These are phyloP conservation scores for Ypsolopha sequella DNA, from an alignment of 2,888 invertebrate genomes.

Conservation along the genomic window DNA sequence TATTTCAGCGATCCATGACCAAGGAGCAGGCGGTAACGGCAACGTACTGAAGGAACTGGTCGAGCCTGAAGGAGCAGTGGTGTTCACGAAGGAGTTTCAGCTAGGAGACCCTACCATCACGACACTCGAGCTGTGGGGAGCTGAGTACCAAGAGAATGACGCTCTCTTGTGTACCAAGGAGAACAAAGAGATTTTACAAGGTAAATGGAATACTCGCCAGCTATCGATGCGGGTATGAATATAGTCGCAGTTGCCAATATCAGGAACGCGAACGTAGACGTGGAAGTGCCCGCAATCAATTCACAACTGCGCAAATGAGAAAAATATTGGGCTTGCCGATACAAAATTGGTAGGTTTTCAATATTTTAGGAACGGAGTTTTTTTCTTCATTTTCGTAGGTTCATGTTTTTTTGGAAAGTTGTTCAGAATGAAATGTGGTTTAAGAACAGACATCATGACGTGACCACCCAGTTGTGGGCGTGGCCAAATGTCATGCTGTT, in stretches of 20 bases:
- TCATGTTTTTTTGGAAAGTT: no score
- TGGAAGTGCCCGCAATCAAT: no score
- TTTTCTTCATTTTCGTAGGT: no score
- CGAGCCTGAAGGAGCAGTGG: conserved; percentile 94
- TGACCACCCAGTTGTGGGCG: no score
- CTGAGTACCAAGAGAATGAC: conserved; percentile 97
- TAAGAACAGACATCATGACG: no score
- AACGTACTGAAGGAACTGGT: conserved; percentile 98
- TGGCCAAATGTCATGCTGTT: no score
- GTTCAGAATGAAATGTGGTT: no score
- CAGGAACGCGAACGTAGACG: neutral
- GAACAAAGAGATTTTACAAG: conserved; percentile 74
- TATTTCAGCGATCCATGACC: conserved; percentile 91
- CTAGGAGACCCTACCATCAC: conserved; percentile 96
- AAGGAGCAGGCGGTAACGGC: conserved; percentile 98
- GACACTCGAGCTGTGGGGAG: conserved; percentile 96
- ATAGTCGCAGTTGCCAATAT: neutral
- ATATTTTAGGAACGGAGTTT: no score
- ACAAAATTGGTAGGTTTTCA: no score
- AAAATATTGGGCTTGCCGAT: no score
- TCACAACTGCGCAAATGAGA: no score
- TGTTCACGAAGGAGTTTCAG: conserved; percentile 87
- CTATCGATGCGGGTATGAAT: neutral
- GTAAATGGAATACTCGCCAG: conserved; percentile 17
- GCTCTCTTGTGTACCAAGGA: conserved; percentile 84